Percentiles rank a stretch among this genome's conserved stretches.
Evolutionary conservation across 1,140 invertebrate species (phyloP).

Genomic region (Leptoteleia sp.): DNA sequence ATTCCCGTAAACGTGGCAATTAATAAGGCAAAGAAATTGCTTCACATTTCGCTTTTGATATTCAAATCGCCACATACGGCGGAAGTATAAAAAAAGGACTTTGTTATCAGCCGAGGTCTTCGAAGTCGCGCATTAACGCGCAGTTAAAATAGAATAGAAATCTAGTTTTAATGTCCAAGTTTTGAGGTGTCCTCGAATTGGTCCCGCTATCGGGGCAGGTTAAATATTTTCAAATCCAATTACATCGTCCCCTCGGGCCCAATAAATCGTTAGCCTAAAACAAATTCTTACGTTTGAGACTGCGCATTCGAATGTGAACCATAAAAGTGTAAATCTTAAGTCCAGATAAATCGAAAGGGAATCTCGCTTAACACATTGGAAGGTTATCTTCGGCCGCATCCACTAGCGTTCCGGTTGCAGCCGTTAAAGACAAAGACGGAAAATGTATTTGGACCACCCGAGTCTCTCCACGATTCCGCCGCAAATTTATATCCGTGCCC

Average conservation of each 20-base stretch:
- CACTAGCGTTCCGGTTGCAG: constrained; percentile 58
- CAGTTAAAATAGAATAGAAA: too few species aligned
- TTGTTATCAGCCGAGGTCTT: too few species aligned
- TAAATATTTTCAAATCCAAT: constrained; percentile 50
- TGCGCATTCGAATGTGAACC: constrained; percentile 39
- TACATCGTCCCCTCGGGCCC: constrained; percentile 24
- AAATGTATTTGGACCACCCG: constrained; percentile 70
- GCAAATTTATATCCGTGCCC: constrained; percentile 69
- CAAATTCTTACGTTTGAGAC: constrained; percentile 48
- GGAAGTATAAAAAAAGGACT: too few species aligned
- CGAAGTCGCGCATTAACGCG: too few species aligned
- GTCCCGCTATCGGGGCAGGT: not conserved
- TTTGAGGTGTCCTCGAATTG: constrained; percentile 2
- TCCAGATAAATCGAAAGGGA: constrained; percentile 52
- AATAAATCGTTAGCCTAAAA: constrained; percentile 51
- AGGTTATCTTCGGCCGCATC: constrained; percentile 57
- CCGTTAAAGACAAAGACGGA: constrained; percentile 57
- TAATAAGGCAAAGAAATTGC: constrained; percentile 20
- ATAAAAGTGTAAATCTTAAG: constrained; percentile 60
- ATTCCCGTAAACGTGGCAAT: constrained; percentile 26
- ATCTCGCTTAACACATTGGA: constrained; percentile 57
- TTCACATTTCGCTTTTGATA: constrained; percentile 17
- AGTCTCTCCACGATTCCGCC: constrained; percentile 52
- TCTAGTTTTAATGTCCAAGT: constrained; percentile 26
- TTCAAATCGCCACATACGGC: too few species aligned